These are phyloP conservation scores for Theocolax elegans DNA, from an alignment of 1,140 invertebrate genomes.

Conservation along the genomic window DNA sequence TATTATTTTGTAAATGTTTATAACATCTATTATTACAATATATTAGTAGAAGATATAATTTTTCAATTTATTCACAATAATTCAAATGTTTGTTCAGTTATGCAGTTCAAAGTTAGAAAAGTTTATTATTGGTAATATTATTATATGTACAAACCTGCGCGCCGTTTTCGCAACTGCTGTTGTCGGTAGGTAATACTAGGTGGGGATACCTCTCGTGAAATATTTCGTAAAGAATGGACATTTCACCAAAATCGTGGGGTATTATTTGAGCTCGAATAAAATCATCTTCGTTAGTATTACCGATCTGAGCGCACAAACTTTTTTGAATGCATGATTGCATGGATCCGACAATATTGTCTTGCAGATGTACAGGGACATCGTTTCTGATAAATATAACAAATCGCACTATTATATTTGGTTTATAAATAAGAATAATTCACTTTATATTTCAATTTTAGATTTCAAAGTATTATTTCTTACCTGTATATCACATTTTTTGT, in stretches of 20 bases:
- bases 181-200: background rate
- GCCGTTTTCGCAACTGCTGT: background rate
- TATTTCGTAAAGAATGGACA: background rate
- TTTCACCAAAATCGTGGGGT: background rate
- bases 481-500: background rate
- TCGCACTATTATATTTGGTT: background rate
- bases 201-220: constrained; percentile 3
- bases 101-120: background rate
- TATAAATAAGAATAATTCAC: background rate
- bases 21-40: too few relatives aligned
- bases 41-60: too few relatives aligned
- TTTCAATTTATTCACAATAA: background rate
- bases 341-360: background rate
- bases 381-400: background rate
- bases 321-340: background rate
- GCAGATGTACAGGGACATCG: background rate
- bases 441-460: too few relatives aligned
- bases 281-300: background rate
- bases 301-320: background rate
- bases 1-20: too few relatives aligned
- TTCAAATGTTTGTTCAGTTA: background rate
- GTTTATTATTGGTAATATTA: too few relatives aligned
- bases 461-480: background rate
- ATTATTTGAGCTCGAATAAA: background rate
- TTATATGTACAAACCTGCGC: background rate